phyloP scores from a whole-genome alignment of 2,888 invertebrate genomes.

The Serripes groenlandicus region DNA sequence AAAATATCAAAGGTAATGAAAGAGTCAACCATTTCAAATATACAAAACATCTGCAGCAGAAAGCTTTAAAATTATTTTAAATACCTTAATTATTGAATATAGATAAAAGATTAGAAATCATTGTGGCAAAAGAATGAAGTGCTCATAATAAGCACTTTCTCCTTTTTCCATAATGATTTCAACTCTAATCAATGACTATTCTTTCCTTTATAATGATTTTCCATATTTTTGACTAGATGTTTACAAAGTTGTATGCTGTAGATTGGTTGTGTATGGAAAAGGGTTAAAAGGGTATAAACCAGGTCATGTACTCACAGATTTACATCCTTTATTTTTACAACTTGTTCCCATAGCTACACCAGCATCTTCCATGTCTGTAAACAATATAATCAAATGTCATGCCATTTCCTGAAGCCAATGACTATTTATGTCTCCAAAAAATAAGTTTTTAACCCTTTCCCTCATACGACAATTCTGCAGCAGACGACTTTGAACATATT shows the following conservation, averaged over 20 bases:
- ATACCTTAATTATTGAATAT: too few relatives aligned
- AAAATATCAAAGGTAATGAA: too few relatives aligned
- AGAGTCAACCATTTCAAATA: too few relatives aligned
- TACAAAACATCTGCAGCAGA: not conserved
- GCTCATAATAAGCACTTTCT: not conserved
- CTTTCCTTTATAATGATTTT: not conserved
- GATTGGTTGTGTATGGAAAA: not conserved
- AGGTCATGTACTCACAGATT: slow-evolving; percentile 86
- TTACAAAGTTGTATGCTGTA: not conserved
- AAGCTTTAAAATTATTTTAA: too few relatives aligned
- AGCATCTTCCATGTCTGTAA: slow-evolving; percentile 5
- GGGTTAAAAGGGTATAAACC: not conserved
- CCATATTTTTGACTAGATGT: not conserved
- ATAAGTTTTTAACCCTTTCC: not conserved
- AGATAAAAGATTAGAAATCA: not conserved
- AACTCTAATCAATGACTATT: not conserved
- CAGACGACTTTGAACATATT: too few relatives aligned
- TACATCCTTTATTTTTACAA: slow-evolving; percentile 96
- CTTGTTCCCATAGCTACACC: slow-evolving; percentile 89
- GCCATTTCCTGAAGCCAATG: too few relatives aligned
- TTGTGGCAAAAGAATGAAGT: not conserved
- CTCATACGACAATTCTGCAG: too few relatives aligned
- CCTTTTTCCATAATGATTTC: not conserved
- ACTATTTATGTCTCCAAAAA: not conserved
- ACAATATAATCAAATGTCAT: not conserved